These are phyloP conservation scores for Empidonax traillii DNA, from an alignment of 2,113 vertebrate genomes.

Conservation along the genomic window DNA sequence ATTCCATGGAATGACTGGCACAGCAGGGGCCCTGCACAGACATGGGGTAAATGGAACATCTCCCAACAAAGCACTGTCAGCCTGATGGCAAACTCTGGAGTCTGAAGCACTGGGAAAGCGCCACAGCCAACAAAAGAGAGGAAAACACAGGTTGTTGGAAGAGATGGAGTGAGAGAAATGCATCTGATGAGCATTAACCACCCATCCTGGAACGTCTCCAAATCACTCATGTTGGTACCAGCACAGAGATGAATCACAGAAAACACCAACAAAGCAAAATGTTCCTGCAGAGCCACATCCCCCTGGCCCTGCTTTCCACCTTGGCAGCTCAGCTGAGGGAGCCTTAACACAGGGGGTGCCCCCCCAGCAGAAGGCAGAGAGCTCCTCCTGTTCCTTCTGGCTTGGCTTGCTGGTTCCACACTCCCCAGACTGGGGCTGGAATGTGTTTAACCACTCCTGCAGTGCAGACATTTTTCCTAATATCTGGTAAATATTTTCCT, in stretches of 20 bases:
- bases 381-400: neutral
- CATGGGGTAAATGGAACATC: accelerated
- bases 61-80: neutral
- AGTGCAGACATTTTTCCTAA: neutral
- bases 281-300: neutral
- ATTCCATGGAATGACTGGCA: accelerated
- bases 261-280: no score
- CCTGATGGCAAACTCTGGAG: neutral
- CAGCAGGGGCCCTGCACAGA: accelerated
- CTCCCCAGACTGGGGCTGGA: neutral
- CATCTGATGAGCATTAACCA: neutral
- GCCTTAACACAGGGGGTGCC: no score
- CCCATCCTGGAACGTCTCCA: neutral
- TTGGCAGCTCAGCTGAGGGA: neutral
- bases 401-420: neutral
- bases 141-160: neutral
- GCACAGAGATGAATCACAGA: neutral
- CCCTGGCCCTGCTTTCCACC: neutral
- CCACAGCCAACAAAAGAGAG: neutral
- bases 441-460: neutral
- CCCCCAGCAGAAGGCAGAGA: neutral
- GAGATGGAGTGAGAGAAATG: neutral
- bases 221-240: neutral
- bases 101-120: neutral
- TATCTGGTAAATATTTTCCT: neutral